Percentiles rank a stretch among this genome's conserved stretches.
Conservation (phyloP, 2,113 vertebrate species). For the Callorhinus ursinus region DNA sequence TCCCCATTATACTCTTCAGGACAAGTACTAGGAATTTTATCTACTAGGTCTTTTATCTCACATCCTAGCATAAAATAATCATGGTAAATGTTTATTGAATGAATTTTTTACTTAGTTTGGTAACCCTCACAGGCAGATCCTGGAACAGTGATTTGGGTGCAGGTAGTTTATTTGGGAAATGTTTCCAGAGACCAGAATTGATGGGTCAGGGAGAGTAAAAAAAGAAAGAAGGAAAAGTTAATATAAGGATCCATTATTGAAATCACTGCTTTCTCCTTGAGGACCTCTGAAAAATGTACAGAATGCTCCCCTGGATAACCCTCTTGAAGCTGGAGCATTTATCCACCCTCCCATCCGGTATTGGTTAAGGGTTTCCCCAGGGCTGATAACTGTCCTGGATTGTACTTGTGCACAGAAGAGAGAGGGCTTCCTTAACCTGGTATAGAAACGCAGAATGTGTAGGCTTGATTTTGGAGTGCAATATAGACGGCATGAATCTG, state of each 20-base stretch:
- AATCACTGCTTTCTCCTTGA: not conserved
- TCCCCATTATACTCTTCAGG: not conserved
- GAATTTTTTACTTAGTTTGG: conserved; percentile 20
- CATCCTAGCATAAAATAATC: not conserved
- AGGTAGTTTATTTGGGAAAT: conserved; percentile 10
- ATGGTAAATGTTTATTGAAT: conserved; percentile 22
- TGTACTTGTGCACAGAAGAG: not conserved
- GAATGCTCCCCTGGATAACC: not conserved
- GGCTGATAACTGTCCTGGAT: not conserved
- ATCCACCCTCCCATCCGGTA: not conserved
- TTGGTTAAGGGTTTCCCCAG: not conserved
- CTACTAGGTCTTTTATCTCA: conserved; percentile 24
- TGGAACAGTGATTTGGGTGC: not conserved
- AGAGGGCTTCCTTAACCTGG: not conserved
- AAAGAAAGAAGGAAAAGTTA: conserved; percentile 12
- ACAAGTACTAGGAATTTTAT: not conserved
- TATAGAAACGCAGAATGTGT: not conserved
- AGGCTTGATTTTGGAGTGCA: not conserved
- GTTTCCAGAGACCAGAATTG: not conserved
- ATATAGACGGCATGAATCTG: not conserved
- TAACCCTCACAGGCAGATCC: not conserved
- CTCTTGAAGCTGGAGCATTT: not conserved
- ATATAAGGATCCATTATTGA: not conserved
- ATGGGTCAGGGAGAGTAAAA: not conserved
- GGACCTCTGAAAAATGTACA: not conserved